phyloP scores from a whole-genome alignment of 1,140 invertebrate genomes.

The Helicoverpa armigera region DNA sequence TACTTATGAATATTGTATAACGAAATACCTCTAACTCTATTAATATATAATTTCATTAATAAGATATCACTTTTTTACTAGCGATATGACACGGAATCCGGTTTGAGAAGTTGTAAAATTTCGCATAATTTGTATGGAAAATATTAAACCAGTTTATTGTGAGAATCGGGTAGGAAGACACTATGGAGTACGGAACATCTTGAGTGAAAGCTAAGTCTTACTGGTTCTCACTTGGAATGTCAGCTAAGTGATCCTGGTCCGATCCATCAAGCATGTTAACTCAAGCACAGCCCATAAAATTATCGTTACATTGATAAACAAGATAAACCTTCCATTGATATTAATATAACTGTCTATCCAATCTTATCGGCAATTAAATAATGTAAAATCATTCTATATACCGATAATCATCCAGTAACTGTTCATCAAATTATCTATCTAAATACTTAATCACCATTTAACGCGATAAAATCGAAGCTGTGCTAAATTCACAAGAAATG shows the following conservation, averaged over 20 bases:
- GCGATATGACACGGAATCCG: background rate
- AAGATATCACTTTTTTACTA: constrained; percentile 12
- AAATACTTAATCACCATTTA: constrained; percentile 6
- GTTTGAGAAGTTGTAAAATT: constrained; percentile 16
- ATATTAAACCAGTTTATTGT: constrained; percentile 32
- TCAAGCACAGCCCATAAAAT: background rate
- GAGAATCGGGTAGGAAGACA: constrained; percentile 16
- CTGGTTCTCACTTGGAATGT: constrained; percentile 19
- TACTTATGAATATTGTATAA: background rate
- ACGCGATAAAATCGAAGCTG: constrained; percentile 23
- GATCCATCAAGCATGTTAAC: background rate
- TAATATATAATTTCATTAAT: background rate
- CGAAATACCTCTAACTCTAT: background rate
- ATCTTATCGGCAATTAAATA: background rate
- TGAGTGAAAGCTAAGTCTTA: constrained; percentile 23
- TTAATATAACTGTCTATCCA: constrained; percentile 3
- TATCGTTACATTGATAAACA: constrained; percentile 11
- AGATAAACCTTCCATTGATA: constrained; percentile 13
- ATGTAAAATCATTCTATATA: constrained; percentile 1
- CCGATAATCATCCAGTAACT: background rate
- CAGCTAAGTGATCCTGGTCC: background rate
- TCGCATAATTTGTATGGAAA: constrained; percentile 28
- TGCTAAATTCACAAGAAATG: constrained; percentile 14
- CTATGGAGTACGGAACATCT: constrained; percentile 14
- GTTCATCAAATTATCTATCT: constrained; percentile 6